Percentiles rank a stretch among this genome's conserved stretches.
These are phyloP conservation scores for Oreotragus oreotragus DNA, from an alignment of 2,113 vertebrate genomes.

Conservation along the genomic window DNA sequence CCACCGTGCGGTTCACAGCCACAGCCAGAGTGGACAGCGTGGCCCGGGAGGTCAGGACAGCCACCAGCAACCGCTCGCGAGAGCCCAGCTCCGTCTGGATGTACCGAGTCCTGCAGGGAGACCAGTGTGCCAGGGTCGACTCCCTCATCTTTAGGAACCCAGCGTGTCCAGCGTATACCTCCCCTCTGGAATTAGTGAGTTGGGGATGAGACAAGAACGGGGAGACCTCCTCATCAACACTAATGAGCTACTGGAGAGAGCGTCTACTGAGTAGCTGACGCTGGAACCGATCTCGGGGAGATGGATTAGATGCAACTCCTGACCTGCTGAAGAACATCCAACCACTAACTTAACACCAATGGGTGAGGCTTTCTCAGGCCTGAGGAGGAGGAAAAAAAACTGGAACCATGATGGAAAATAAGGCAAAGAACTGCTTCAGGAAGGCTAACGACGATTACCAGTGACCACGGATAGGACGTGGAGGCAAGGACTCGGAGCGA, in stretches of 20 bases:
- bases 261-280: background rate
- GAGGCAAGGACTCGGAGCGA: background rate
- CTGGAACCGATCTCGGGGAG: background rate
- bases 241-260: background rate
- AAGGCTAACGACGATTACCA: fast-evolving
- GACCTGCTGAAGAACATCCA: background rate
- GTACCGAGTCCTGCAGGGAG: conserved; percentile 90
- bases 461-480: background rate
- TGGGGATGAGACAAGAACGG: background rate
- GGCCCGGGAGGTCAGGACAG: conserved; percentile 91
- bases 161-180: background rate
- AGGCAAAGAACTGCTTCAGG: background rate
- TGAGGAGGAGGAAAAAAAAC: background rate
- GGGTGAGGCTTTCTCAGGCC: background rate
- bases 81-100: conserved; percentile 98
- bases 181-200: background rate
- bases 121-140: background rate
- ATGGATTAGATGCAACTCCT: background rate
- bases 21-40: conserved; percentile 91
- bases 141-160: background rate
- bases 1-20: conserved; percentile 95
- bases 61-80: conserved; percentile 92
- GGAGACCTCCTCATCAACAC: background rate
- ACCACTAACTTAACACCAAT: background rate
- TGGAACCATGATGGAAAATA: background rate